A percentile compares a stretch with the other conserved stretches of the same genome.
phyloP scores from a whole-genome alignment of 2,113 vertebrate species.

The Otis tarda region DNA sequence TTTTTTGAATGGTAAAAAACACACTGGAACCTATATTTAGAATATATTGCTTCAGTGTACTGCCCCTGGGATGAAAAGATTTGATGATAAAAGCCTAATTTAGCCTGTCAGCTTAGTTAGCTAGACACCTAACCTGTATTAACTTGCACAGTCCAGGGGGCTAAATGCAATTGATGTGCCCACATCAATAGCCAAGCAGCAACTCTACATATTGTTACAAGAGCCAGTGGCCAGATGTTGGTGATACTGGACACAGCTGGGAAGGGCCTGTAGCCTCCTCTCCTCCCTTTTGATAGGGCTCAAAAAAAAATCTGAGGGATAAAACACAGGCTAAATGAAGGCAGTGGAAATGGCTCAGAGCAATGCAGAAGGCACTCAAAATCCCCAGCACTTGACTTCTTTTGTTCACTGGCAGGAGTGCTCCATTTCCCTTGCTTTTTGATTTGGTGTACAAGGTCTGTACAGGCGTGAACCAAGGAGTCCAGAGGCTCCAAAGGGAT shows the following conservation, averaged over 20 bases:
- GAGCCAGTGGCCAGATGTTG: neutral
- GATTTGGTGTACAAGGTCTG: neutral
- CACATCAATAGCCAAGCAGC: neutral
- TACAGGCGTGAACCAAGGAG: neutral
- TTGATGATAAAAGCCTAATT: neutral
- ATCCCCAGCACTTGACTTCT: neutral
- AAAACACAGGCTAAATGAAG: neutral
- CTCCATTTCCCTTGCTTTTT: neutral
- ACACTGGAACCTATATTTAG: neutral
- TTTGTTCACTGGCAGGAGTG: neutral
- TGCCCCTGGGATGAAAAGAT: neutral
- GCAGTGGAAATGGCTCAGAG: neutral
- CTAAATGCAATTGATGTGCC: neutral
- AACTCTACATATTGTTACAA: neutral
- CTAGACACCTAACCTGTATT: neutral
- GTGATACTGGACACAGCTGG: neutral
- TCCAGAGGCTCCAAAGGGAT: neutral
- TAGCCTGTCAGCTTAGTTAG: neutral
- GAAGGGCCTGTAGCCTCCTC: neutral
- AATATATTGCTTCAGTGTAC: neutral
- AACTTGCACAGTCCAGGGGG: neutral
- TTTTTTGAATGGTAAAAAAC: neutral
- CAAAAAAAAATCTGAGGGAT: too few species aligned
- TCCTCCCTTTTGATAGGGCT: neutral
- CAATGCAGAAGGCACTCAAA: neutral